phyloP scores from a whole-genome alignment of 2,797 vertebrate genomes.

The Anisognathus igniventris region DNA sequence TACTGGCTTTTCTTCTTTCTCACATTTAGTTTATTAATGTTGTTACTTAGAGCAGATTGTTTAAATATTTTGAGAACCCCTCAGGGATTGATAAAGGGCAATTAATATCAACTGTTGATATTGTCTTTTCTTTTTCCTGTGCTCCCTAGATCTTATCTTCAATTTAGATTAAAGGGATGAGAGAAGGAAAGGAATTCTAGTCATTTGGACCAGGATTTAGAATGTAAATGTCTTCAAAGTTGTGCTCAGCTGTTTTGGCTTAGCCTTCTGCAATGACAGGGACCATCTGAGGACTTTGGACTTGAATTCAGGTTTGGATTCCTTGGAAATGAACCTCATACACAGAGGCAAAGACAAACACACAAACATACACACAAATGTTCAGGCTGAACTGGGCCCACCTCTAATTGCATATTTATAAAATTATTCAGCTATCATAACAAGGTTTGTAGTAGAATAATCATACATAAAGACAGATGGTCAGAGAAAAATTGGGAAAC shows the following conservation, averaged over 20 bases:
- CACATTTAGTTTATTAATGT: conserved; percentile 23
- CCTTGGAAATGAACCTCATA: conserved; percentile 6
- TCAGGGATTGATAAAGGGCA: conserved; percentile 3
- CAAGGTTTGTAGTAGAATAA: neutral
- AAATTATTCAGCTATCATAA: neutral
- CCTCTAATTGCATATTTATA: neutral
- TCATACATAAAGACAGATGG: neutral
- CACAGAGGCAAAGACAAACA: conserved; percentile 16
- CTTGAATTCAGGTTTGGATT: conserved; percentile 17
- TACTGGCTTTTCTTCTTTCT: conserved; percentile 18
- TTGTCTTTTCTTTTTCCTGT: neutral
- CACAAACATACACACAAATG: neutral
- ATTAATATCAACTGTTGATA: conserved; percentile 38
- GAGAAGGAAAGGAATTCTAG: conserved; percentile 13
- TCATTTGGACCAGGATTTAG: conserved; percentile 15
- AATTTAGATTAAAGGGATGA: conserved; percentile 30
- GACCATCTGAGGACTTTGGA: conserved; percentile 35
- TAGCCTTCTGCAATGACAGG: conserved; percentile 15
- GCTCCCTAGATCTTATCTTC: conserved; percentile 24
- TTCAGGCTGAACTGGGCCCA: neutral
- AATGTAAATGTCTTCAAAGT: neutral
- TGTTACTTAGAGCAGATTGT: neutral
- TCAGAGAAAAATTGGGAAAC: neutral
- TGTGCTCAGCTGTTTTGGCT: conserved; percentile 22
- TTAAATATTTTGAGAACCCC: conserved; percentile 37